A percentile compares a stretch with the other conserved stretches of the same genome.
Evolutionary conservation across 2,113 vertebrate genomes (phyloP).

Genomic region (Collichthys lucidus): DNA sequence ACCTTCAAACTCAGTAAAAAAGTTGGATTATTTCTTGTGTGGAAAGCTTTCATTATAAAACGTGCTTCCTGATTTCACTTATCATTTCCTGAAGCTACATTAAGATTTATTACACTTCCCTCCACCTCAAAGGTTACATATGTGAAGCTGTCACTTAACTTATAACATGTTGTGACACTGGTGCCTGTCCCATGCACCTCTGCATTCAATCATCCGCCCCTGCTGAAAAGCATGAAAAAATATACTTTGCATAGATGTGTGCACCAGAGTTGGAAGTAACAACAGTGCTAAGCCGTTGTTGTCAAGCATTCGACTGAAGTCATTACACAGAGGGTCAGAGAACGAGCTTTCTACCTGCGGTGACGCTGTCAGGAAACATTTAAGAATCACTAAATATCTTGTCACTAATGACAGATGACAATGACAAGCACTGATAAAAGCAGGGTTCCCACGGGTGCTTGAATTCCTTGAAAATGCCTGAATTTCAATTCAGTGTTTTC

Average conservation of each 20-base stretch:
- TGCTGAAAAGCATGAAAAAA: background rate
- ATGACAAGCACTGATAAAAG: too few species aligned
- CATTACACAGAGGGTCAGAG: too few species aligned
- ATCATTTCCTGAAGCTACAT: background rate
- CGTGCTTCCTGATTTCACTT: background rate
- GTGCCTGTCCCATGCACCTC: background rate
- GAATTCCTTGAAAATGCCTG: too few species aligned
- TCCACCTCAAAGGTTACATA: background rate
- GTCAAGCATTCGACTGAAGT: background rate
- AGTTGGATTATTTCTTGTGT: background rate
- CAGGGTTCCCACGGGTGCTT: too few species aligned
- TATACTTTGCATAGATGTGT: background rate
- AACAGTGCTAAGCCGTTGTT: background rate
- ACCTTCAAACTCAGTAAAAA: background rate
- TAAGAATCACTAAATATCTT: too few species aligned
- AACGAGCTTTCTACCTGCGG: too few species aligned
- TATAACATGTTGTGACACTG: background rate
- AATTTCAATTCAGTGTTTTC: too few species aligned
- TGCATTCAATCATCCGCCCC: background rate
- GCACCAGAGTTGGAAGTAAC: background rate
- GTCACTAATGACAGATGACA: too few species aligned
- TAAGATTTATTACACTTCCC: background rate
- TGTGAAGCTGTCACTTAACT: background rate
- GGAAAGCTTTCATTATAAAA: background rate
- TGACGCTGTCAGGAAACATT: too few species aligned